Evolutionary conservation across 2,888 invertebrate genomes (phyloP).

Genomic region (Odontomyia ornata): DNA sequence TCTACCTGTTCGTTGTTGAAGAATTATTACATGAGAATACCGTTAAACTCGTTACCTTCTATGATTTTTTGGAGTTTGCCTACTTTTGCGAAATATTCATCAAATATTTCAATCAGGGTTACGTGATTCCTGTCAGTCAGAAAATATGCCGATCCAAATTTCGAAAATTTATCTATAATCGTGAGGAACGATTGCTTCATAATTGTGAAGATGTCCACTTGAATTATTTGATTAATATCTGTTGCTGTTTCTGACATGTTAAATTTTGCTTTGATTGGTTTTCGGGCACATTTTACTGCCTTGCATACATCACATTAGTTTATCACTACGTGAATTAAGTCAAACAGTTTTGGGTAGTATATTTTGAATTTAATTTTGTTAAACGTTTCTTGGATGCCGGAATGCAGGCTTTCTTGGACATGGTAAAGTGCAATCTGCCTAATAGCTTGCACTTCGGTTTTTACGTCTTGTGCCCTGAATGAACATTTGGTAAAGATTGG

Average conservation of each 20-base stretch:
- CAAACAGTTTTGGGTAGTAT: slow-evolving; percentile 47
- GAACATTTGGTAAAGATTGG: slow-evolving; percentile 43
- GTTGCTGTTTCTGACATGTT: not conserved
- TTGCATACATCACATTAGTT: not conserved
- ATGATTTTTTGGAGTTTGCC: slow-evolving; percentile 50
- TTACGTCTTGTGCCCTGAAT: slow-evolving; percentile 35
- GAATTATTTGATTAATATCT: slow-evolving; percentile 10
- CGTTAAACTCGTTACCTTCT: slow-evolving; percentile 48
- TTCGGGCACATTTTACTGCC: too few species aligned
- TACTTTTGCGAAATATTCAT: slow-evolving; percentile 45
- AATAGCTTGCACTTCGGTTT: slow-evolving; percentile 47
- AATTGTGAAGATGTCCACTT: slow-evolving; percentile 20
- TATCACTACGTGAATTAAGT: not conserved
- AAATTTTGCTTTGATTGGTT: slow-evolving; percentile 27
- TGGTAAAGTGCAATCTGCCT: slow-evolving; percentile 49
- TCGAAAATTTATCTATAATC: too few species aligned
- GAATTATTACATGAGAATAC: slow-evolving; percentile 17
- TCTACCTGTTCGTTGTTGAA: slow-evolving; percentile 10
- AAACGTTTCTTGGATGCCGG: slow-evolving; percentile 43
- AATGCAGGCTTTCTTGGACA: slow-evolving; percentile 49
- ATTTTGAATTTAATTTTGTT: slow-evolving; percentile 49
- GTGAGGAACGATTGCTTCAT: slow-evolving; percentile 36
- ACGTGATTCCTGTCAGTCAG: too few species aligned
- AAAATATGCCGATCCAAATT: too few species aligned
- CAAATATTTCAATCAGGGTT: too few species aligned